Conservation (phyloP, 2,888 invertebrate species). For the Azorinus chamasolen region DNA sequence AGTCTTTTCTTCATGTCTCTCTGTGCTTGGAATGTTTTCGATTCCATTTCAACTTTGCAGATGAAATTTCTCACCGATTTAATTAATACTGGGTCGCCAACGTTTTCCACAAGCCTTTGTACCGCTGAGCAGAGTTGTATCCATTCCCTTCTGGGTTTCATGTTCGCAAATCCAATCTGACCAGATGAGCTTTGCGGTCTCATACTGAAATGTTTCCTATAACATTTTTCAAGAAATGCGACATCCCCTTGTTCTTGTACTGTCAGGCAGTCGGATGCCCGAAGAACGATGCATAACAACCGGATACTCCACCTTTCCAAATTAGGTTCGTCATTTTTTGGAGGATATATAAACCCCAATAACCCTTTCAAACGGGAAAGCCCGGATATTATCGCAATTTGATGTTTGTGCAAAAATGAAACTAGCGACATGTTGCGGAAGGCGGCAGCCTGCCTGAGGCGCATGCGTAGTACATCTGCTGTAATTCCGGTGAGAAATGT, state of each 20-base stretch:
- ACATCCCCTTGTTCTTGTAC: slow-evolving; percentile 36
- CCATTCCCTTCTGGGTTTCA: slow-evolving; percentile 37
- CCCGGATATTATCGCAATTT: slow-evolving; percentile 17
- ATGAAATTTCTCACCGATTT: slow-evolving; percentile 50
- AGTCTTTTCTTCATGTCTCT: slow-evolving; percentile 1
- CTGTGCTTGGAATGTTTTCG: slow-evolving; percentile 18
- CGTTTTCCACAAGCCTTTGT: slow-evolving; percentile 42
- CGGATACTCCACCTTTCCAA: slow-evolving; percentile 34
- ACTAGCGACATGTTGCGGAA: slow-evolving; percentile 10
- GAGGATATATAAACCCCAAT: slow-evolving; percentile 34
- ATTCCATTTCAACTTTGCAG: slow-evolving; percentile 43
- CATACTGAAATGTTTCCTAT: slow-evolving; percentile 7
- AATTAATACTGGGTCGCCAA: slow-evolving; percentile 27
- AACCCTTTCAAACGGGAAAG: slow-evolving; percentile 8
- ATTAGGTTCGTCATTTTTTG: slow-evolving; percentile 13
- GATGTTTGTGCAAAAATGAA: slow-evolving; percentile 22
- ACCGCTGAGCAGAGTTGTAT: slow-evolving; percentile 26
- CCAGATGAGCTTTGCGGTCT: too few relatives aligned
- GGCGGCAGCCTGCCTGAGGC: slow-evolving; percentile 32
- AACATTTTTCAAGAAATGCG: slow-evolving; percentile 20
- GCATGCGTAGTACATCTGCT: slow-evolving; percentile 41
- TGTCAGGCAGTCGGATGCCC: slow-evolving; percentile 26
- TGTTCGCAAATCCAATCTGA: too few relatives aligned
- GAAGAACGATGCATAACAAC: slow-evolving; percentile 40
- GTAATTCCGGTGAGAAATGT: slow-evolving; percentile 36